Base-by-base conservation (phyloP, 2,113 vertebrate genomes). In the Myrmophylax atrothorax region DNA sequence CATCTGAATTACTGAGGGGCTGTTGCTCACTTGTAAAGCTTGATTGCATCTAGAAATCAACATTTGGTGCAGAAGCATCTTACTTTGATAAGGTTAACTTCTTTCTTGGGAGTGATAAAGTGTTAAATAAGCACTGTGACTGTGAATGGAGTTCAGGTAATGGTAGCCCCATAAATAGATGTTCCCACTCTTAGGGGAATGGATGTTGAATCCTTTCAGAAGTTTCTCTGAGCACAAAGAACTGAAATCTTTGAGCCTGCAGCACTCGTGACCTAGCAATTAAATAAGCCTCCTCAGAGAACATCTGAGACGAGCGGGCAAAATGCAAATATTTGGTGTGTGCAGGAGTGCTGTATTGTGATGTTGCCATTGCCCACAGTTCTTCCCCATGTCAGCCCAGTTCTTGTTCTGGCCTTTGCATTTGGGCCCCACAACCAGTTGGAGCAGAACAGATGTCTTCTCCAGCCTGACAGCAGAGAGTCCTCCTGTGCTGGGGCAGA, bases 11-110 rank as follows among this genome's bases (percentile, higher is more conserved):
- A 92, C 92, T 94, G 77, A 90, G 58, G 73, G 74, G 94, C 90
- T 95, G 80, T 78, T 95, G 92, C 85, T 96, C 88, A 42, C 96
- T 95, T 92, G 92, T 66, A 81, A 96, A 93, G 87, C 94, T 89
- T 96, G 96, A 95, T 92, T 93, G 93, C 93, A 90, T 95, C 92
- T 96, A 92, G 96, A 95, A 96, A 95, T 96, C 94, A 96, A 94
- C 90, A 94, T 96, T 95, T 94, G 90, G 76, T 93, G 94, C 90
- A 68, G 93, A 94, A 95, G 83, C 26, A 15, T 92, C 92, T 92
- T 95, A 70, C 85, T 94, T 87, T 93, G 96, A 94, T 96, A 94
- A 96, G 94, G 92, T 97, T 96, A 96, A 96, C 92, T 95, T 97
- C 93, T 96, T 96, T 92, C 96, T 58, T 94, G 94, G 94, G 93